phyloP scores from a whole-genome alignment of 2,888 invertebrate species.

The Aphidoletes aphidimyza region DNA sequence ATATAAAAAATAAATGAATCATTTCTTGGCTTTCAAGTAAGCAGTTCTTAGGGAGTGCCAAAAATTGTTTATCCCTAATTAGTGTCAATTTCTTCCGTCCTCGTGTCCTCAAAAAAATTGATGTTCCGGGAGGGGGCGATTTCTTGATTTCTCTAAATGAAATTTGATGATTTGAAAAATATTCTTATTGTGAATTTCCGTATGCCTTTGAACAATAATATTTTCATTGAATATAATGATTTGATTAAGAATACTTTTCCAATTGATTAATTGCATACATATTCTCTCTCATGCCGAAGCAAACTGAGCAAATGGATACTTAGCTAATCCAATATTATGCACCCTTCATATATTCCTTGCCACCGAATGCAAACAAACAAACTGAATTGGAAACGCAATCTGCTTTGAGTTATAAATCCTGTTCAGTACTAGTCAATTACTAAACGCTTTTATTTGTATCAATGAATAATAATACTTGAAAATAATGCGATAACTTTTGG shows the following conservation, averaged over 20 bases:
- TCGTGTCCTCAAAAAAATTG: too few species aligned
- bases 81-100: too few species aligned
- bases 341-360: neutral
- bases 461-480: neutral
- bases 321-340: neutral
- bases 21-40: too few species aligned
- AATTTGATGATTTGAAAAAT: too few species aligned
- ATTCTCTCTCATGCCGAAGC: neutral
- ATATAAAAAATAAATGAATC: too few species aligned
- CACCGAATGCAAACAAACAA: neutral
- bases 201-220: neutral
- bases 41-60: too few species aligned
- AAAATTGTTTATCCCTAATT: too few species aligned
- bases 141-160: too few species aligned
- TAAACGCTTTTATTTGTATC: neutral
- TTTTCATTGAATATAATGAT: conserved; percentile 16
- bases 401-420: neutral
- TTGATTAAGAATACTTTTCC: conserved; percentile 12
- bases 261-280: conserved; percentile 2
- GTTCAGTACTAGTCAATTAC: neutral
- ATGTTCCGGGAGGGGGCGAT: too few species aligned
- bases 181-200: neutral
- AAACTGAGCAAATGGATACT: neutral
- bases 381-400: neutral
- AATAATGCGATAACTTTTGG: neutral